Percentiles rank a stretch among this genome's conserved stretches.
These are phyloP conservation scores for Carcina quercana DNA, from an alignment of 2,888 invertebrate species.

Conservation along the genomic window DNA sequence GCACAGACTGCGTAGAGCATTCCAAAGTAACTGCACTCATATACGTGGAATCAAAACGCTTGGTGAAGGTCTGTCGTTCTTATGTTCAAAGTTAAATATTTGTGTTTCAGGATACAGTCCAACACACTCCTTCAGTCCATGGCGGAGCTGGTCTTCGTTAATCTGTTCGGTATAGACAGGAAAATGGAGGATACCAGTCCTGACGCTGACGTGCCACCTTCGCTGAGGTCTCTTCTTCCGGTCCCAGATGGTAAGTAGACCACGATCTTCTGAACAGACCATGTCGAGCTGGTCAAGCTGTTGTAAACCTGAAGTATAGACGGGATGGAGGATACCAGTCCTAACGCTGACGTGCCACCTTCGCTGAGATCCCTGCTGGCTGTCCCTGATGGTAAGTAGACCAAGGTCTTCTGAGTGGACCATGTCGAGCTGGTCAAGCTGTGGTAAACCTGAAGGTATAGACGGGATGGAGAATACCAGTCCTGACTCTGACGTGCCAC, in stretches of 20 bases:
- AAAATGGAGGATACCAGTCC: conserved; percentile 37
- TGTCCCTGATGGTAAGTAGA: conserved; percentile 1
- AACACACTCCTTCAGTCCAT: conserved; percentile 67
- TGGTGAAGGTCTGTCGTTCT: too few species aligned
- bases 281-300: too few species aligned
- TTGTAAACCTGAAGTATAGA: too few species aligned
- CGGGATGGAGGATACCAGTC: conserved; percentile 33
- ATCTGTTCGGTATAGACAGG: conserved; percentile 59
- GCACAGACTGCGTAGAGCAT: too few species aligned
- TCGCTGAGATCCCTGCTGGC: conserved; percentile 13
- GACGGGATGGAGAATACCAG: conserved; percentile 36
- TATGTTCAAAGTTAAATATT: too few species aligned
- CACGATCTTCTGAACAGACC: too few species aligned
- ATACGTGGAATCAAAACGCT: too few species aligned
- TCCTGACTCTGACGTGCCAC: conserved; percentile 24
- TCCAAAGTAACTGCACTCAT: too few species aligned
- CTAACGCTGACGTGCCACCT: conserved; percentile 23
- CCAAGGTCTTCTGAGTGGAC: too few species aligned
- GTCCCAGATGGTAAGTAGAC: conserved; percentile 2
- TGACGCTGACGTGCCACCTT: conserved; percentile 21
- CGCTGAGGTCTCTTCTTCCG: conserved; percentile 13
- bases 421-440: too few species aligned
- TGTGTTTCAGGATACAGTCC: conserved; percentile 48
- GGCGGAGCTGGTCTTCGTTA: conserved; percentile 68
- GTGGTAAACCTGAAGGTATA: conserved; percentile 68